phyloP scores from a whole-genome alignment of 2,797 vertebrate genomes.

The Pyrocephalus nanus region DNA sequence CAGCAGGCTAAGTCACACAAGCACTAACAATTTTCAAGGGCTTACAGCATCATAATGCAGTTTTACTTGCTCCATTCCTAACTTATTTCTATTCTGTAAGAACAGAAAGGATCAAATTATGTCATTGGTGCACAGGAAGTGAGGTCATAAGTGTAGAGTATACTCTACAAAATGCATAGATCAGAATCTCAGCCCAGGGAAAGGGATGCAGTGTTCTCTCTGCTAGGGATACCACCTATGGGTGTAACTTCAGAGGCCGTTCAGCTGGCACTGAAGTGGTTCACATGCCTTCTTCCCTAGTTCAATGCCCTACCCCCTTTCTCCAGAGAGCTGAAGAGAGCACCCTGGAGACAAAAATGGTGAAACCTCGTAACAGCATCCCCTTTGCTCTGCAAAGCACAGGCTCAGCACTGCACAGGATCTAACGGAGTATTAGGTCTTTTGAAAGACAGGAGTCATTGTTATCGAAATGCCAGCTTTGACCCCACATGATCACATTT shows the following conservation, averaged over 20 bases:
- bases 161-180: background rate
- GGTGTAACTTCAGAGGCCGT: background rate
- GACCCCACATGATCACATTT: background rate
- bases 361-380: background rate
- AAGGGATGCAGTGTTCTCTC: fast-evolving
- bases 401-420: background rate
- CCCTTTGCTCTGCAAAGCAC: background rate
- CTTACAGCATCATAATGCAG: fast-evolving
- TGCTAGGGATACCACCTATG: background rate
- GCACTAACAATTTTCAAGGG: background rate
- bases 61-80: background rate
- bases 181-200: background rate
- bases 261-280: background rate
- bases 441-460: background rate
- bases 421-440: background rate
- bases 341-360: background rate
- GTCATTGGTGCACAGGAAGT: background rate
- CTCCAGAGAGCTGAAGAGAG: background rate
- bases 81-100: background rate
- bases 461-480: background rate
- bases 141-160: background rate
- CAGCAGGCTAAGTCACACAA: background rate
- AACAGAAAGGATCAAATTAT: background rate
- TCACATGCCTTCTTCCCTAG: background rate
- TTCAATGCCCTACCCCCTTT: background rate